phyloP scores from a whole-genome alignment of 1,140 invertebrate species.

The Matsumurasca onukii region DNA sequence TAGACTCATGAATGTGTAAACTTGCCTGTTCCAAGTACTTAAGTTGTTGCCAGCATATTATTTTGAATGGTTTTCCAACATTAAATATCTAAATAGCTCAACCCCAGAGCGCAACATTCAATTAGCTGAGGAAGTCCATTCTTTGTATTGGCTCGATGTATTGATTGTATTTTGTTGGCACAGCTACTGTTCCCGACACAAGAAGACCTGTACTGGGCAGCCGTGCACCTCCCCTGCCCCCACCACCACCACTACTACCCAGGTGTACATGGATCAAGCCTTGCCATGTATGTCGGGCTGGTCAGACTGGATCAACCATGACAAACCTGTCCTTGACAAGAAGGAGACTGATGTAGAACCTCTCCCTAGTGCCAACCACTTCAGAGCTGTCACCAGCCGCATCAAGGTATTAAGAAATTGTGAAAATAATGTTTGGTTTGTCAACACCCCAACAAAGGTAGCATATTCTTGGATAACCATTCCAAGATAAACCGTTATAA shows the following conservation, averaged over 20 bases:
- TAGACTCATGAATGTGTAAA: not conserved
- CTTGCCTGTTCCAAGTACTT: too few relatives aligned
- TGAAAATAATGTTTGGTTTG: too few relatives aligned
- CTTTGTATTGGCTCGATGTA: too few relatives aligned
- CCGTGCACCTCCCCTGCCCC: constrained; percentile 54
- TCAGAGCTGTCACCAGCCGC: constrained; percentile 38
- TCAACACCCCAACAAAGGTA: too few relatives aligned
- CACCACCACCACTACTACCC: constrained; percentile 41
- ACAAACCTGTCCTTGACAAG: constrained; percentile 49
- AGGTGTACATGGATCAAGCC: constrained; percentile 43
- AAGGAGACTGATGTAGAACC: constrained; percentile 60
- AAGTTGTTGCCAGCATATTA: too few relatives aligned
- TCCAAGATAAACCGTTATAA: too few relatives aligned
- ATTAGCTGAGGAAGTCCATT: too few relatives aligned
- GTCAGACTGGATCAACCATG: constrained; percentile 72
- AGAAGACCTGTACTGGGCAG: constrained; percentile 66
- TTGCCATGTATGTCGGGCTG: constrained; percentile 64
- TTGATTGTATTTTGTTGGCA: too few relatives aligned
- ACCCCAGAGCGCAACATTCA: too few relatives aligned
- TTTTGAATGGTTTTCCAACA: too few relatives aligned
- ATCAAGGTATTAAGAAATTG: constrained; percentile 1
- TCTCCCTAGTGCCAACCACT: constrained; percentile 54
- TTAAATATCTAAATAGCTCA: too few relatives aligned
- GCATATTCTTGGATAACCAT: too few relatives aligned
- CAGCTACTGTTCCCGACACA: constrained; percentile 64